Base-by-base conservation (phyloP, 1,140 invertebrate species). In the Drosophila arizonae region DNA sequence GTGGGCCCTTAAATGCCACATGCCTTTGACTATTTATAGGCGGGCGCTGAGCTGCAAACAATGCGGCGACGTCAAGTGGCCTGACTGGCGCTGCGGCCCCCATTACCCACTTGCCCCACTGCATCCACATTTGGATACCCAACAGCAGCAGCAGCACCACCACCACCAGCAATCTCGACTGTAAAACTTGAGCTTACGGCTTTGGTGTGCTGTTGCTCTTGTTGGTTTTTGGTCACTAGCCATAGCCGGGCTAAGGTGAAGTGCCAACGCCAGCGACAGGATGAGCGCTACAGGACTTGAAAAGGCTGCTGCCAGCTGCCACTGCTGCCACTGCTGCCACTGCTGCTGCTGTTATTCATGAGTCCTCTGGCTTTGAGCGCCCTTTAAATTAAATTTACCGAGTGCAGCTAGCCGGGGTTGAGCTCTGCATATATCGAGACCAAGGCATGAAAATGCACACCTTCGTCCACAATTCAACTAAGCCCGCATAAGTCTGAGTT, bases 41-140 rank as follows among this genome's bases (percentile, higher is more conserved):
- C 68, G 61, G 51, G 43, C 61, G 48, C 70, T 60, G 70, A 60
- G 71, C 65, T 69, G 73, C 60, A 69, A 76, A 76, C 68, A 77
- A 61, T 71, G 68, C 61, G 61, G 52, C 68, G 41, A 71, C 68
- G 61, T 71, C 68, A 71, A 71, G 68, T 81, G 69, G 76, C 69
- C 70, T 46, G 57, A 21, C 66, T 56, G 43, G 50, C 45, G 24
- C 8, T 50, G 41, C 46, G 21, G 4, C n/a, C 13, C 6, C 9
- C 17, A 26, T 50, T 13, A 39, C 36, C 36, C 36, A 39, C 13
- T 36, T 26, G 13, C 26, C 10, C 11, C 39, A 15, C 46, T 46
- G 10, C 33, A 43, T 46, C 17, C 61, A 68, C 43, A 60, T 39
- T 21, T n/a, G 39, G n/a, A 50, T 2, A 26, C n/a, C n/a, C 33